Base-by-base conservation (phyloP, 2,888 invertebrate genomes). In the Drosophila sordidula region DNA sequence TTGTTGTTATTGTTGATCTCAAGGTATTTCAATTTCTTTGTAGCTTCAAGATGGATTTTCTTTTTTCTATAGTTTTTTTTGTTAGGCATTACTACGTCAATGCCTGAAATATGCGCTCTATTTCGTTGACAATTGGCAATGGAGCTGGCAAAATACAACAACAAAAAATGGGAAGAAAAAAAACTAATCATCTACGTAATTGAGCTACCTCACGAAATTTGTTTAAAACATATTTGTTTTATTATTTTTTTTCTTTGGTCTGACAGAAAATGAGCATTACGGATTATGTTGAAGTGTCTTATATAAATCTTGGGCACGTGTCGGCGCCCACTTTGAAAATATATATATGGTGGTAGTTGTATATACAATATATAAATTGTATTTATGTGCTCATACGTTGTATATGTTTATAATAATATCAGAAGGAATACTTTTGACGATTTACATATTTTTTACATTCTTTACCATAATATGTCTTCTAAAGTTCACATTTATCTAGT, bases 111-210 rank as follows among this genome's bases (percentile, higher is more conserved):
- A 86, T 88, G 68, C 80, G 65, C 38, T 70, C 67, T 51, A 86
- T 71, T 76, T 87, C 57, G 57, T 67, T 87, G 84, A 88, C 89
- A 83, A 83, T 83, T 82, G 82, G 68, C 76, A 73, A 71, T 63
- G 58, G 2, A 14, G 4, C 26, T 29, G 26, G 26, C 26, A 29
- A 29, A 29, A 29, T 29, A 29, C 26, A 22, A 4, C 26, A 29
- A 29, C 22, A 47, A 29, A 38, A 38, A 18, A 16, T 18, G 5
- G 34, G 16, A 25, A 38, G 38, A 46, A 50, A 42, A 38, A 71
- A 54, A 54, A 51, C 50, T 36, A 59, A 64, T 66, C 55, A 72
- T 45, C 52, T 29, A 39, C 63, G 75, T 69, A 78, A 57, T 59
- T 68, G 63, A 59, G 55, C 25, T 56, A 75, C 52, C 69, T 74